Conservation (phyloP, 2,888 invertebrate genomes). For the Lepidocyrtinus sp. region DNA sequence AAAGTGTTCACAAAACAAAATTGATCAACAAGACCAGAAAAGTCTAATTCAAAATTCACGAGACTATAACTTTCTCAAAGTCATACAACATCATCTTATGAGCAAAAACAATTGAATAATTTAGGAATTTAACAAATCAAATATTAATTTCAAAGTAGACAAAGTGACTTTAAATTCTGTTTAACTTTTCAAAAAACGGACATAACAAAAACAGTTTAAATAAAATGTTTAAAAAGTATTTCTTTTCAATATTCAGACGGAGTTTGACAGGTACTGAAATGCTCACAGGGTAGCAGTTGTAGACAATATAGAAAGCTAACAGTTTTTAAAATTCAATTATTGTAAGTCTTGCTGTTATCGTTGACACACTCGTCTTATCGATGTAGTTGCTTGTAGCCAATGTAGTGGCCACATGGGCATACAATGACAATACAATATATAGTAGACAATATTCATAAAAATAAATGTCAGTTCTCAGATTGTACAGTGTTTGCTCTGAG, state of each 20-base stretch:
- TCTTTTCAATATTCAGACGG: neutral
- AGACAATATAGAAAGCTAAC: constrained; percentile 9
- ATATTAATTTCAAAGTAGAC: neutral
- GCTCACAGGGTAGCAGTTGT: constrained; percentile 19
- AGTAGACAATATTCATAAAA: constrained; percentile 30
- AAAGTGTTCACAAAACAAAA: too few relatives aligned
- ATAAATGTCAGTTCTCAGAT: constrained; percentile 7
- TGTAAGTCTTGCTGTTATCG: neutral
- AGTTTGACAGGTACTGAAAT: constrained; percentile 46
- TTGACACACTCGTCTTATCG: constrained; percentile 14
- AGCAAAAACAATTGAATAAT: neutral
- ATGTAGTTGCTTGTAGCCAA: constrained; percentile 29
- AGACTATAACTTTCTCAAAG: too few relatives aligned
- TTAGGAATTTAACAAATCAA: neutral
- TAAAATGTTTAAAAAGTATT: neutral
- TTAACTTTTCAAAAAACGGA: neutral
- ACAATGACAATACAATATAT: constrained; percentile 9
- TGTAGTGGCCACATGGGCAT: constrained; percentile 36
- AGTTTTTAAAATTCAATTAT: neutral
- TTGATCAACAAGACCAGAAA: too few relatives aligned
- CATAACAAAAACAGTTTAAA: neutral
- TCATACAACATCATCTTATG: neutral
- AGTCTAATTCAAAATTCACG: too few relatives aligned
- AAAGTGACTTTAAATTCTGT: too few relatives aligned
- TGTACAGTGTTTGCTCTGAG: constrained; percentile 25